Conservation (phyloP, 2,888 invertebrate species). For the Tetanocera ferruginea region DNA sequence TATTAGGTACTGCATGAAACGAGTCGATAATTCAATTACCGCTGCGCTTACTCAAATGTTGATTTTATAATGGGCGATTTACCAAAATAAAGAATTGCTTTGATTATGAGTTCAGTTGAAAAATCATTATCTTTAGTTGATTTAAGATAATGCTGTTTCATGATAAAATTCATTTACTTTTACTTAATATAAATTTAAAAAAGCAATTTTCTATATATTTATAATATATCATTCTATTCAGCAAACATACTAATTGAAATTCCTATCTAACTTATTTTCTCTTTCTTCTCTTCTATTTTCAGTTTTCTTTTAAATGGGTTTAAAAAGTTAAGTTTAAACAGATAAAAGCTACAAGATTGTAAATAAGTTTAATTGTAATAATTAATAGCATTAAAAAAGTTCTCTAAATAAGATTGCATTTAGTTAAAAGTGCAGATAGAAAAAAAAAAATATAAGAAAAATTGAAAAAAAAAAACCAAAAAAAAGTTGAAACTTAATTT, state of each 20-base stretch:
- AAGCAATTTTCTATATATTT: too few relatives aligned
- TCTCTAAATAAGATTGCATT: neutral
- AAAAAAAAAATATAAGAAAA: neutral
- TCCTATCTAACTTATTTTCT: neutral
- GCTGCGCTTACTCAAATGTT: too few relatives aligned
- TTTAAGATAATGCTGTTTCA: too few relatives aligned
- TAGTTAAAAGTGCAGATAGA: slow-evolving; percentile 9
- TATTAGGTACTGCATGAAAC: too few relatives aligned
- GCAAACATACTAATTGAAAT: neutral
- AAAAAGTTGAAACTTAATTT: slow-evolving; percentile 15
- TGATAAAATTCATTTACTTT: too few relatives aligned
- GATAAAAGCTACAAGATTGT: slow-evolving; percentile 19
- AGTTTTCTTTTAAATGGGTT: slow-evolving; percentile 25
- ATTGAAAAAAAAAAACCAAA: neutral
- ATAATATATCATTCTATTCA: neutral
- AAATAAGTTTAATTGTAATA: slow-evolving; percentile 30
- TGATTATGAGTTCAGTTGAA: too few relatives aligned
- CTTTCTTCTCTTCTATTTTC: slow-evolving; percentile 8
- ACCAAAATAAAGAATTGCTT: too few relatives aligned
- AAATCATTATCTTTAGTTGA: too few relatives aligned
- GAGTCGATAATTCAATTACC: too few relatives aligned
- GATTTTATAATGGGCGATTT: too few relatives aligned
- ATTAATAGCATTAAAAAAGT: slow-evolving; percentile 5
- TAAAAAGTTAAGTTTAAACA: slow-evolving; percentile 25
- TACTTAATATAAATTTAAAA: too few relatives aligned